Evolutionary conservation across 2,888 invertebrate species (phyloP).

Genomic region (Hoplodrina blanda): DNA sequence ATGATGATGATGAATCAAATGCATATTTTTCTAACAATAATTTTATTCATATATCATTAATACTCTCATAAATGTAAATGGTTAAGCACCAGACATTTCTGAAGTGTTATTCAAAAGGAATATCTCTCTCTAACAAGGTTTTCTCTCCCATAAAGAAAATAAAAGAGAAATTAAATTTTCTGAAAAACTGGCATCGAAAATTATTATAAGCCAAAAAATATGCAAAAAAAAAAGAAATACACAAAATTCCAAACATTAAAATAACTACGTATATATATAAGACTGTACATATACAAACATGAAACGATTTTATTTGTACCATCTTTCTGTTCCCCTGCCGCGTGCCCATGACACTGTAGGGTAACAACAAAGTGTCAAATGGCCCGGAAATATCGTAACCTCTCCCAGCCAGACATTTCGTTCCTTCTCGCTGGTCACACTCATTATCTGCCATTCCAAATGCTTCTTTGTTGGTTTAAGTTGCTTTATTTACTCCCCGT

Average conservation of each 20-base stretch:
- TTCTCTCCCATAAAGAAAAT: no score
- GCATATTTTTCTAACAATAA: no score
- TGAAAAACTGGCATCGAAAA: no score
- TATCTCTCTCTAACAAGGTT: no score
- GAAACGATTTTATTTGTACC: slow-evolving; percentile 60
- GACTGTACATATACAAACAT: slow-evolving; percentile 39
- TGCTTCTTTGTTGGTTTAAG: slow-evolving; percentile 84
- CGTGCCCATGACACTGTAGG: slow-evolving; percentile 83
- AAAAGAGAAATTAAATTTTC: no score
- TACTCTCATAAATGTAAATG: no score
- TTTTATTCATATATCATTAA: no score
- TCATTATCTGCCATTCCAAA: slow-evolving; percentile 87
- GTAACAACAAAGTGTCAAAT: slow-evolving; percentile 88
- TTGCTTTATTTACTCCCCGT: slow-evolving; percentile 86
- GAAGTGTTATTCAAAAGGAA: no score
- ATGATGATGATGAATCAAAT: no score
- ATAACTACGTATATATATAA: neutral
- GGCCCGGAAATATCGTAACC: slow-evolving; percentile 88
- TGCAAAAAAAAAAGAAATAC: no score
- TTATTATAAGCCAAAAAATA: no score
- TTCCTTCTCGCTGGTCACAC: slow-evolving; percentile 86
- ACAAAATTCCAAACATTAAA: slow-evolving; percentile 21
- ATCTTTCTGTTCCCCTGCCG: slow-evolving; percentile 69
- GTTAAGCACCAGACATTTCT: no score
- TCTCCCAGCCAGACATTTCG: slow-evolving; percentile 83